phyloP scores from a whole-genome alignment of 1,140 invertebrate genomes.

The Streblospio benedicti region DNA sequence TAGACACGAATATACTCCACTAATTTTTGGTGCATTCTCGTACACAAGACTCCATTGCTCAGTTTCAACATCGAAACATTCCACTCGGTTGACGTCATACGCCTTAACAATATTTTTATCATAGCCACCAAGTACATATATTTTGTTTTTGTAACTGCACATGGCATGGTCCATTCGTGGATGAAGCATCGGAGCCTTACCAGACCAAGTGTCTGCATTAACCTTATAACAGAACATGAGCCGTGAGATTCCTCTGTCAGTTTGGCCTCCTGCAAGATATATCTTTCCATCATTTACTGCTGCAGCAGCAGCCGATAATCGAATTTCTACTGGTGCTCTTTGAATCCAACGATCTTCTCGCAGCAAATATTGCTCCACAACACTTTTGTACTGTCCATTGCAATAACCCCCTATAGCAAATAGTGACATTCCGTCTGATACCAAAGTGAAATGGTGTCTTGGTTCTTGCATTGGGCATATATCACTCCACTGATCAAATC shows the following conservation, averaged over 20 bases:
- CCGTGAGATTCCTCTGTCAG: not conserved
- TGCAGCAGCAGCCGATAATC: slow-evolving; percentile 1
- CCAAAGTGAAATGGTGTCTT: slow-evolving; percentile 2
- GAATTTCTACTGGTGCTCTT: not conserved
- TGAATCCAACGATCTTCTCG: not conserved
- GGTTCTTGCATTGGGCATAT: slow-evolving; percentile 6
- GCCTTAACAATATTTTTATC: slow-evolving; percentile 7
- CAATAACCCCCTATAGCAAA: slow-evolving; percentile 8
- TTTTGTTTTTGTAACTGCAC: not conserved
- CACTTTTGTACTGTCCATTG: not conserved
- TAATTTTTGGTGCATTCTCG: slow-evolving; percentile 2
- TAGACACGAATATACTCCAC: not conserved
- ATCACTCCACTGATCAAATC: not conserved
- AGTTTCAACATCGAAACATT: not conserved
- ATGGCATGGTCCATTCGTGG: slow-evolving; percentile 8
- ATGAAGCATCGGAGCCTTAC: not conserved
- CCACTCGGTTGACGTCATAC: slow-evolving; percentile 1
- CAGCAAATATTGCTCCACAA: not conserved
- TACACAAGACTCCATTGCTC: slow-evolving; percentile 1
- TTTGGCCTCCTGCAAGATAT: not conserved
- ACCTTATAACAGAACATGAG: not conserved
- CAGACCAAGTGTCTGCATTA: not conserved
- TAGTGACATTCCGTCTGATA: not conserved
- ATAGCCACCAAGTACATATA: slow-evolving; percentile 2
- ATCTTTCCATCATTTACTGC: slow-evolving; percentile 6